Conservation (phyloP, 2,888 invertebrate species). For the Willowsia nigromaculata region DNA sequence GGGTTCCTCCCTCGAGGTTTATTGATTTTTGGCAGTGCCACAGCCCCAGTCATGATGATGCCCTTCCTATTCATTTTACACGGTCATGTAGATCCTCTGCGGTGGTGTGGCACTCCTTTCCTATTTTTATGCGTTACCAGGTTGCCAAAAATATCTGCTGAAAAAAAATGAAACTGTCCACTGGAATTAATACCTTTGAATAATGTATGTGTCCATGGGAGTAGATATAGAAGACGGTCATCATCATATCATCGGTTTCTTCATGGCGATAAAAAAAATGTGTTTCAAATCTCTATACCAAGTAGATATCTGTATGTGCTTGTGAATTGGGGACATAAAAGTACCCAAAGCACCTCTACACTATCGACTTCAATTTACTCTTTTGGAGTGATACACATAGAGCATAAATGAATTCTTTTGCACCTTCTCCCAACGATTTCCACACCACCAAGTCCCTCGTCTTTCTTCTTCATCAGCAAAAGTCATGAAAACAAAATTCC, state of each 20-base stretch:
- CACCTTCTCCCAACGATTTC: neutral
- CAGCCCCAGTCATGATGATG: neutral
- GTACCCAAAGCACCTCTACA: too few species aligned
- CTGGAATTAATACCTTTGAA: slow-evolving; percentile 31
- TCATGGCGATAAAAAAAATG: neutral
- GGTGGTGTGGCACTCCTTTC: neutral
- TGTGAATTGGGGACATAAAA: too few species aligned
- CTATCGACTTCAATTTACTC: neutral
- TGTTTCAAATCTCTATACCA: too few species aligned
- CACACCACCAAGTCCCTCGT: neutral
- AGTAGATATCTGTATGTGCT: too few species aligned
- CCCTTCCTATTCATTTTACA: neutral
- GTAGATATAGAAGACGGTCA: neutral
- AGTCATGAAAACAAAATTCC: neutral
- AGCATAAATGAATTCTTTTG: neutral
- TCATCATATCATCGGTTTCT: neutral
- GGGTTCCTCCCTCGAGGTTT: slow-evolving; percentile 48
- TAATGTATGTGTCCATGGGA: slow-evolving; percentile 5
- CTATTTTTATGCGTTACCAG: neutral
- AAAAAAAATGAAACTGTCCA: neutral
- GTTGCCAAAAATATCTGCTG: neutral
- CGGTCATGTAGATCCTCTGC: neutral
- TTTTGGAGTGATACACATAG: neutral
- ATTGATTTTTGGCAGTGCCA: slow-evolving; percentile 36
- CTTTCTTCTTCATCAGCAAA: neutral